Conservation (phyloP, 2,113 vertebrate genomes). For the Romanogobio albipinnatus region DNA sequence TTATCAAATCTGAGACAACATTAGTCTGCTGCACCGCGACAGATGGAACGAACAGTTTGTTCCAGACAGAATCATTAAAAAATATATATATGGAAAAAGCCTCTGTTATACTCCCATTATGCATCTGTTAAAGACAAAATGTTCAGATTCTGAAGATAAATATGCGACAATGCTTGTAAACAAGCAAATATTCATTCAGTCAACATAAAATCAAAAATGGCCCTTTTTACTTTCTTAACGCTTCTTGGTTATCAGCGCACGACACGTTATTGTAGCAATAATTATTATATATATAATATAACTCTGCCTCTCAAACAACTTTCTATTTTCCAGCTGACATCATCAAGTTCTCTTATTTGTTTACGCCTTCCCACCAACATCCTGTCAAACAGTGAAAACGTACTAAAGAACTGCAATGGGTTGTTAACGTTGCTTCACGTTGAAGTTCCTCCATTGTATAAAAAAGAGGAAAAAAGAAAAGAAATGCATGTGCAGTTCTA, state of each 20-base stretch:
- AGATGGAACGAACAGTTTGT: constrained; percentile 31
- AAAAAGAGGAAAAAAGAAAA: not conserved
- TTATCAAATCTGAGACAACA: constrained; percentile 27
- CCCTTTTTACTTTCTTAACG: not conserved
- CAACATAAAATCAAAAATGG: not conserved
- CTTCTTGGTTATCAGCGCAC: not conserved
- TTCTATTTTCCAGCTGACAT: constrained; percentile 16
- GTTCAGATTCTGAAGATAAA: not conserved
- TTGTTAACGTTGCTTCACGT: not conserved
- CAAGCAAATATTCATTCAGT: not conserved
- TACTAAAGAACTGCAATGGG: not conserved
- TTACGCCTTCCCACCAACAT: not conserved
- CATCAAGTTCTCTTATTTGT: not conserved
- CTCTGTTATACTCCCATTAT: not conserved
- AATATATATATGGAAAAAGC: not conserved
- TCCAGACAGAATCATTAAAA: constrained; percentile 30
- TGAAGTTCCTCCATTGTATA: not conserved
- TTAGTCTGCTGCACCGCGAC: constrained; percentile 11
- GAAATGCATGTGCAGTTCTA: not conserved
- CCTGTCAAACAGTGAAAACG: not conserved
- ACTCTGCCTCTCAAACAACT: not conserved
- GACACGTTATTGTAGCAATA: too few relatives aligned
- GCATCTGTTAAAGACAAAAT: not conserved
- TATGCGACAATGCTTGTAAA: not conserved
- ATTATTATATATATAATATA: too few relatives aligned